Conservation (phyloP, 2,113 vertebrate species). For the Triplophysa tibetana region DNA sequence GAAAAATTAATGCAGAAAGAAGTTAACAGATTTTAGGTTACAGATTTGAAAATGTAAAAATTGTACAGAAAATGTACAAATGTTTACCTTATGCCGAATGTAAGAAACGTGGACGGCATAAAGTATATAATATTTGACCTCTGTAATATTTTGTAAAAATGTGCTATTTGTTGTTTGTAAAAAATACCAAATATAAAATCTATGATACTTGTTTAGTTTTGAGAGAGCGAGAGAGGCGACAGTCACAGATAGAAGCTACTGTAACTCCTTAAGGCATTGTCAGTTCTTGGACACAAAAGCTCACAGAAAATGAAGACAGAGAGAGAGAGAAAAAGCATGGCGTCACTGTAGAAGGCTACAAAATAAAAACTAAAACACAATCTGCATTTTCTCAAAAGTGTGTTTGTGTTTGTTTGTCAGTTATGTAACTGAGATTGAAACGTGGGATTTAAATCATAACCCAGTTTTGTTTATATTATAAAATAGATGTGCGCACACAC, state of each 20-base stretch:
- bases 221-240: not conserved
- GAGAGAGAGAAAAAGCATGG: not conserved
- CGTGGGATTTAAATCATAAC: not conserved
- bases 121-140: not conserved
- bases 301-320: not conserved
- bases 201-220: not conserved
- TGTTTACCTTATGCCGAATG: no score
- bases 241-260: slow-evolving; percentile 10
- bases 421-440: not conserved
- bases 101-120: no score
- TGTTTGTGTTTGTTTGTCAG: not conserved
- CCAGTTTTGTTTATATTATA: slow-evolving; percentile 20
- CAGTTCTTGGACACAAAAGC: slow-evolving; percentile 1
- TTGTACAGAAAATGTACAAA: no score
- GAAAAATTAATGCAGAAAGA: no score
- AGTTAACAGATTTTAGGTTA: no score
- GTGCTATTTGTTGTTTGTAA: not conserved
- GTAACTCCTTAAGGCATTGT: slow-evolving; percentile 1
- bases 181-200: no score
- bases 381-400: not conserved
- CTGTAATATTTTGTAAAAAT: no score
- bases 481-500: slow-evolving; percentile 3
- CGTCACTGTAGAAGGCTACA: not conserved
- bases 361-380: not conserved
- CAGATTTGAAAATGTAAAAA: no score